Evolutionary conservation across 1,140 invertebrate genomes (phyloP), one percentile per base, ranked within the genome.

Genomic region (Agrypnia vestita): DNA sequence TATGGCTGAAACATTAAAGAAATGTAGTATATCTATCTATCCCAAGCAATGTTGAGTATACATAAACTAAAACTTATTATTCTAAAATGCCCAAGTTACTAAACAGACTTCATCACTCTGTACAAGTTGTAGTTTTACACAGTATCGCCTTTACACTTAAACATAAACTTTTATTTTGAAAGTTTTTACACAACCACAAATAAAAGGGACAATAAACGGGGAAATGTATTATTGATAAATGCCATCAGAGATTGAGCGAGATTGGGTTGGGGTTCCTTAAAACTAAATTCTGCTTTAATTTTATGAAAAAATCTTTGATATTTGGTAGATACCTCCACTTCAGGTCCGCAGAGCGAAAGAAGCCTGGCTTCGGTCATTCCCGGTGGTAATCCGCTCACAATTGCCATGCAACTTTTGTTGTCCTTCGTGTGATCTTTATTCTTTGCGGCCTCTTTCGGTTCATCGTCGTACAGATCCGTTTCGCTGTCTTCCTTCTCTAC

Each of bases 361-460:
- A 83, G 59, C 13, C 82, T 46, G 0, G 76, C 82, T 76, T 83
- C 79, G 15, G 82, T 83, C 82, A 83, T 83, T 47, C 82, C 79
- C 8, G 82, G 82, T 4, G 82, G 82, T 11, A 83, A 62, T 64
- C 82, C 82, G 72, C n/a, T 79, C 11, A 83, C 73, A 7, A 61
- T 46, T 3, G 79, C 82, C 13, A 53, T 25, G 43, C 61, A 69
- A 43, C 59, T 59, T 43, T 71, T 78, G 17, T 80, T 49, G 12
- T 19, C 59, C 47, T 73, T 78, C 13, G 44, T 35, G 25, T 3
- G 25, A 35, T 35, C 25, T 35, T 35, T 35, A 35, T 35, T 35
- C 53, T 43, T n/a, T 44, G 12, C 59, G 17, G 21, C 15, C n/a
- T 43, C 8, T 25, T 44, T 76, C 51, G 17, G 43, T 35, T 76